Evolutionary conservation across 2,888 invertebrate genomes (phyloP), one percentile per base, ranked within the genome.

Genomic region (Rhimphoctona megacephalus): DNA sequence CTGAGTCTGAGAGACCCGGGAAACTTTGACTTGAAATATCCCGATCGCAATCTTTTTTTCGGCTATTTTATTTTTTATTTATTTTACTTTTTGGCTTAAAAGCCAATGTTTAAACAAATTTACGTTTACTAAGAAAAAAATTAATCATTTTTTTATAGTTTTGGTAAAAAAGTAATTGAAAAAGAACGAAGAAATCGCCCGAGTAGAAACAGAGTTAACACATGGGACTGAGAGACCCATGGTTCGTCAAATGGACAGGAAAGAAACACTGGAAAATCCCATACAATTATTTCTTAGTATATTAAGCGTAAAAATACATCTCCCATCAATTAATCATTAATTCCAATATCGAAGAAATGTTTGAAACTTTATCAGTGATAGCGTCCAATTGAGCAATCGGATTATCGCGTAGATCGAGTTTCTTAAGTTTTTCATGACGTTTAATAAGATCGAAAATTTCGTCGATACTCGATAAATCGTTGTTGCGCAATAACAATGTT

Each of bases 401-500:
- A 91, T 94, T 94, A 36, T 91, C 91, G 81, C 92, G 90, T 70
- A 94, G 83, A 89, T 94, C 92, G 61, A 94, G 88, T 78, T 86
- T 89, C 39, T 66, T 80, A 43, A 94, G 90, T 57, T 87, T 85
- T 43, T 90, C 79, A 36, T 93, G 92, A 14, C 84, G 90, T 78
- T 85, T 89, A 54, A 94, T 70, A 25, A 94, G 84, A 57, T 91
- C 83, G 43, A 90, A n/a, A 83, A 94, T 87, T 69, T 94, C 94
- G n/a, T 92, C 90, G 19, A 87, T 52, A 70, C 87, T 81, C 22
- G 87, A 82, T 64, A 94, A 80, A 74, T 94, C 89, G 91, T 96
- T 96, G 57, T 95, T 94, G 90, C 93, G 93, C 88, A 96, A 89
- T 88, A 95, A 94, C 57, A 96, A 91, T 86, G 94, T 93, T 88